These are phyloP conservation scores for Crotalus viridis DNA, from an alignment of 2,113 vertebrate genomes.

Conservation along the genomic window DNA sequence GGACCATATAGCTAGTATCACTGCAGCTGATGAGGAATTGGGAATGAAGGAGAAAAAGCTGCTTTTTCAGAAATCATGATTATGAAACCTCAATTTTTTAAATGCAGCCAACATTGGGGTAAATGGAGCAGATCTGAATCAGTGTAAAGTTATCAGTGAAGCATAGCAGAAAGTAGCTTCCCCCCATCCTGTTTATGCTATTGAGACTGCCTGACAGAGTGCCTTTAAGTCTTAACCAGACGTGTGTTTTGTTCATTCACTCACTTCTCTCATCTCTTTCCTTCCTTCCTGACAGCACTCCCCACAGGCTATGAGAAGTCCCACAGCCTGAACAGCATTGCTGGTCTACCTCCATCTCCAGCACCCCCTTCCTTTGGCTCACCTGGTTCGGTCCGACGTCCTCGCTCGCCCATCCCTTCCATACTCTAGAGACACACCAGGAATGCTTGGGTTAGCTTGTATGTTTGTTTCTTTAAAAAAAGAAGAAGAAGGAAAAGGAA, in stretches of 20 bases:
- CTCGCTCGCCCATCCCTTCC: conserved; percentile 86
- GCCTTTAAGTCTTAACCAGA: background rate
- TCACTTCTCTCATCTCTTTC: conserved; percentile 33
- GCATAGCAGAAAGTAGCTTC: background rate
- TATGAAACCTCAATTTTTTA: background rate
- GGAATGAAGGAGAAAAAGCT: background rate
- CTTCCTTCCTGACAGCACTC: background rate
- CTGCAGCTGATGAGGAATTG: background rate
- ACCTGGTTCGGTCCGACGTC: conserved; percentile 80
- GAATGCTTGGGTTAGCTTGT: conserved; percentile 35
- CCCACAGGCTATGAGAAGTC: conserved; percentile 84
- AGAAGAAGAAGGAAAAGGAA: conserved; percentile 55
- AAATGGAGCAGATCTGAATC: background rate
- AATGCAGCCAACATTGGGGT: background rate
- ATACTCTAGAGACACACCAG: conserved; percentile 79
- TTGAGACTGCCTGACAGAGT: background rate
- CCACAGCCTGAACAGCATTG: conserved; percentile 89
- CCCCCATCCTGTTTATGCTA: background rate
- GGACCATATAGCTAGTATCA: background rate
- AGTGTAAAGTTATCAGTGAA: background rate
- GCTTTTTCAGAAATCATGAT: background rate
- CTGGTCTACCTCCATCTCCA: conserved; percentile 85
- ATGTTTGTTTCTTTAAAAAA: conserved; percentile 40
- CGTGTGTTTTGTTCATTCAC: background rate
- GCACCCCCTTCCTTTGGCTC: conserved; percentile 82